phyloP scores from a whole-genome alignment of 2,113 vertebrate species.

The Myotis brandtii region DNA sequence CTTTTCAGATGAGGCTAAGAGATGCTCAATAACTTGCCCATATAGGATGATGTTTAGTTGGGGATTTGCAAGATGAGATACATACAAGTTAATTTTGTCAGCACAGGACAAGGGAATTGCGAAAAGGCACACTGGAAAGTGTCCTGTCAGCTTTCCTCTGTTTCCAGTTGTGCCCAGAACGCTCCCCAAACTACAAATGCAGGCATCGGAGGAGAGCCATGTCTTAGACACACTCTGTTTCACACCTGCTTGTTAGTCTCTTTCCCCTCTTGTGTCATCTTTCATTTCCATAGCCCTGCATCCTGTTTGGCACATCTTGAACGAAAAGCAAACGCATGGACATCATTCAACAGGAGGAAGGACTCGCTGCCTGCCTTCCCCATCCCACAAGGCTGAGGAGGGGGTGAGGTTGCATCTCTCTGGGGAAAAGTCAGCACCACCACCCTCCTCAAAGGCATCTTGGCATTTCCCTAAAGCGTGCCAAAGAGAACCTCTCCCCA shows the following conservation, averaged over 20 bases:
- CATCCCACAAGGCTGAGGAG: not conserved
- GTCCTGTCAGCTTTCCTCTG: not conserved
- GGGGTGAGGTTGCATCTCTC: not conserved
- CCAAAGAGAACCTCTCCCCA: not conserved
- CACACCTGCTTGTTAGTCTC: not conserved
- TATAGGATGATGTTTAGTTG: not conserved
- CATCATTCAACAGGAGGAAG: not conserved
- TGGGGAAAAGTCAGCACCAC: not conserved
- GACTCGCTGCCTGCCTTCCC: not conserved
- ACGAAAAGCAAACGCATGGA: not conserved
- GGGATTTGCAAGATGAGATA: not conserved
- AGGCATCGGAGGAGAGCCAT: not conserved
- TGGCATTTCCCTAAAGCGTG: not conserved
- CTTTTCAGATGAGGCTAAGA: conserved; percentile 10
- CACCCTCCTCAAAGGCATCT: not conserved
- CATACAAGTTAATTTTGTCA: not conserved
- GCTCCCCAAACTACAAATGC: not conserved
- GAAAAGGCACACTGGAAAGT: not conserved
- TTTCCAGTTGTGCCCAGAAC: not conserved
- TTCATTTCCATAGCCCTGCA: not conserved
- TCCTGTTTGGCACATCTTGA: not conserved
- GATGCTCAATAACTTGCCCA: not conserved
- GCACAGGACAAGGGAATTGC: not conserved
- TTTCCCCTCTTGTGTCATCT: not conserved
- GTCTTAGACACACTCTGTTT: not conserved